These are phyloP conservation scores for Anomalospiza imberbis DNA, from an alignment of 2,797 vertebrate species.

Conservation along the genomic window DNA sequence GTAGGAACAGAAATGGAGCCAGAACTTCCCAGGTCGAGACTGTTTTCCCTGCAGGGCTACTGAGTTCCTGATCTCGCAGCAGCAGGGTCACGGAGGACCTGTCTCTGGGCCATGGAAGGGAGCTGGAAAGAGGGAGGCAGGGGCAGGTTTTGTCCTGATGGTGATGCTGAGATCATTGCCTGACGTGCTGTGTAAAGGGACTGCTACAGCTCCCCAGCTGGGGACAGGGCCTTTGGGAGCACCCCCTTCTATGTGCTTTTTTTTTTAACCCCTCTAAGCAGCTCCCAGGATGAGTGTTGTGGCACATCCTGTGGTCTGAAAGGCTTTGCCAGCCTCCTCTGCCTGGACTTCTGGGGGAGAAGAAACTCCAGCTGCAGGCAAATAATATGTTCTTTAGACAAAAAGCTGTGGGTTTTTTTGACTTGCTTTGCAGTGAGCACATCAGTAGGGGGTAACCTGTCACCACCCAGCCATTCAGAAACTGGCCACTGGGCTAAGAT, in stretches of 20 bases:
- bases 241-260: neutral
- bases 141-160: neutral
- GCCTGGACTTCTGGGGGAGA: neutral
- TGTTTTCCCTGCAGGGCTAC: rapidly evolving
- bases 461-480: neutral
- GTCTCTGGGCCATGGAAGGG: neutral
- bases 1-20: neutral
- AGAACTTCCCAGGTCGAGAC: neutral
- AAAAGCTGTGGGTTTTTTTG: neutral
- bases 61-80: rapidly evolving
- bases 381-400: neutral
- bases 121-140: neutral
- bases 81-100: rapidly evolving
- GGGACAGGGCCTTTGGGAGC: rapidly evolving
- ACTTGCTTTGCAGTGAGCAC: neutral
- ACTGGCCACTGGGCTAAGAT: neutral
- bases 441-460: neutral
- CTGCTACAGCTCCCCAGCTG: rapidly evolving
- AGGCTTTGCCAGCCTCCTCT: neutral
- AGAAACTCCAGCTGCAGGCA: neutral
- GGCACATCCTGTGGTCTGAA: neutral
- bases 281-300: neutral
- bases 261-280: neutral
- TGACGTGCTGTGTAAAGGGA: neutral
- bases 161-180: neutral